A percentile compares a stretch with the other conserved stretches of the same genome.
These are phyloP conservation scores for Chelon auratus DNA, from an alignment of 2,797 vertebrate genomes.

Conservation along the genomic window DNA sequence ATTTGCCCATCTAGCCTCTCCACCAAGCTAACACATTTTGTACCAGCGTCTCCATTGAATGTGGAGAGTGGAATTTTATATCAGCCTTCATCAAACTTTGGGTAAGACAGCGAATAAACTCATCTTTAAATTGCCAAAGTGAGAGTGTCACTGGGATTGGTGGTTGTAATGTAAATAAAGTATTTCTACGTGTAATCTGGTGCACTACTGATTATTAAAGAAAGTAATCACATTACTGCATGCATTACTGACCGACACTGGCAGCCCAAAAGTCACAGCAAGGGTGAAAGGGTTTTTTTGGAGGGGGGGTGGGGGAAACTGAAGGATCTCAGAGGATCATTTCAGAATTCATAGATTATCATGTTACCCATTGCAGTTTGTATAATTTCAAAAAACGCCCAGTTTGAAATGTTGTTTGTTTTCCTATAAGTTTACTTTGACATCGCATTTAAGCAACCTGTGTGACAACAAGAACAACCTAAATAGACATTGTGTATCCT, in stretches of 20 bases:
- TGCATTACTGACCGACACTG: background rate
- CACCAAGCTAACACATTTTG: background rate
- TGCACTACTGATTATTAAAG: background rate
- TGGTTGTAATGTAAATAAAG: slow-evolving; percentile 1
- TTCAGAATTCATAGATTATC: background rate
- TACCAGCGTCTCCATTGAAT: background rate
- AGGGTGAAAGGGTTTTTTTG: background rate
- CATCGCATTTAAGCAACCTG: slow-evolving; percentile 12
- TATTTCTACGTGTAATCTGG: slow-evolving; percentile 3
- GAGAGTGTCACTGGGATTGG: background rate
- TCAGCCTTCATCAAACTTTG: background rate
- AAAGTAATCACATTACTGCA: background rate
- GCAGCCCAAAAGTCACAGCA: background rate
- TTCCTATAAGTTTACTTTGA: slow-evolving; percentile 3
- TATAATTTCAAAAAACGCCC: background rate
- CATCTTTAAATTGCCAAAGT: background rate
- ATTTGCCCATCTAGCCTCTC: background rate
- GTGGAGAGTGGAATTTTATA: background rate
- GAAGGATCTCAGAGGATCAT: background rate
- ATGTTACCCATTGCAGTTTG: background rate
- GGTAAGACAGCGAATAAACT: background rate
- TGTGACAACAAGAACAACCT: slow-evolving; percentile 40
- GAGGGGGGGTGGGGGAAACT: too few relatives aligned
- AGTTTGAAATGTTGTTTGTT: background rate
- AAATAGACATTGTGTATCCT: slow-evolving; percentile 33